These are phyloP conservation scores for Drosophila takahashii DNA, from an alignment of 1,140 invertebrate genomes.

Conservation along the genomic window DNA sequence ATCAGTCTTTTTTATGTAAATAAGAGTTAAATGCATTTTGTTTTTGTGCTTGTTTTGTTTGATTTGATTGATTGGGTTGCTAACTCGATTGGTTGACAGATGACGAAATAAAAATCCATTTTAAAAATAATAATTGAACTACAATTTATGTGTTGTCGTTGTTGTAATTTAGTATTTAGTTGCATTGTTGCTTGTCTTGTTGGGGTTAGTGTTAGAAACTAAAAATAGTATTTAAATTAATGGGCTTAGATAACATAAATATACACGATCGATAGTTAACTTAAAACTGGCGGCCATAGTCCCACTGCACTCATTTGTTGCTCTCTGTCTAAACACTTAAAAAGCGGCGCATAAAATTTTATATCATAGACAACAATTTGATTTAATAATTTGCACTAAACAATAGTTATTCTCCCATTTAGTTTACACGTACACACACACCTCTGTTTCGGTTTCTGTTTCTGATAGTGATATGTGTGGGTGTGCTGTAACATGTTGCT, in stretches of 20 bases:
- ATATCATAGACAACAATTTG: conserved; percentile 78
- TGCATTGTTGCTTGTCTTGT: conserved; percentile 79
- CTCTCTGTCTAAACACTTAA: conserved; percentile 51
- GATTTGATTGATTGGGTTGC: conserved; percentile 45
- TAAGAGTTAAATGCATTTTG: conserved; percentile 81
- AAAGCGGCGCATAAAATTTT: conserved; percentile 69
- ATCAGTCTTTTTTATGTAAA: conserved; percentile 83
- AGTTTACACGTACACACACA: conserved; percentile 48
- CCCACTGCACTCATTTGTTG: conserved; percentile 9
- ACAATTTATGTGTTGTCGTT: conserved; percentile 53
- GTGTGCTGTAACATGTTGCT: conserved; percentile 47
- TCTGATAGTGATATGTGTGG: conserved; percentile 46
- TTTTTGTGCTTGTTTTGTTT: conserved; percentile 55
- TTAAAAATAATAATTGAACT: conserved; percentile 66
- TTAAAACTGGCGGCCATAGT: conserved; percentile 42
- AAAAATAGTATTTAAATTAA: conserved; percentile 41
- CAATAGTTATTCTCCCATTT: conserved; percentile 48
- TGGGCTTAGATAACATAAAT: conserved; percentile 55
- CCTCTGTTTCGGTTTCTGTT: neutral
- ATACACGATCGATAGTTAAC: conserved; percentile 49
- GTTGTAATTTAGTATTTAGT: conserved; percentile 42
- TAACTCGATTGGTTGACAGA: conserved; percentile 31
- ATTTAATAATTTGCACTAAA: conserved; percentile 66
- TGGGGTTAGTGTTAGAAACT: conserved; percentile 47
- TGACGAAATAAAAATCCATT: conserved; percentile 28